A percentile compares a stretch with the other conserved stretches of the same genome.
Conservation (phyloP, 2,113 vertebrate genomes). For the Sardina pilchardus region DNA sequence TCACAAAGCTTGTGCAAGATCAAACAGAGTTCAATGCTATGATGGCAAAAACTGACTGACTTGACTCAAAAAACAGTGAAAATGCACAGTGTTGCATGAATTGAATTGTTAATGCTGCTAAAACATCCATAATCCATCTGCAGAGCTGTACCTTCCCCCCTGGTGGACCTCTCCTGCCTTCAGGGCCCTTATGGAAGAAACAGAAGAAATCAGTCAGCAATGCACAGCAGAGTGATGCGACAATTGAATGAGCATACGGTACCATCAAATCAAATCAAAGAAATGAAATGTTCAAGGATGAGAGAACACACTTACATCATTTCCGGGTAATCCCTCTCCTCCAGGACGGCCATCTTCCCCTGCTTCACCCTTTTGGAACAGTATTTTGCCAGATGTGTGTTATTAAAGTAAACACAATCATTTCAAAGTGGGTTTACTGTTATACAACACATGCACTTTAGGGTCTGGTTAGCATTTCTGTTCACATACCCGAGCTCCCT, state of each 20-base stretch:
- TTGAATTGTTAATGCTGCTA: not conserved
- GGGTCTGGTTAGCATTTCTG: not conserved
- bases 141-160: constrained; percentile 55
- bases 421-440: not conserved
- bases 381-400: not conserved
- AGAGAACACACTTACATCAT: constrained; percentile 56
- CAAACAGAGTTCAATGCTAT: no score
- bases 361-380: constrained; percentile 55
- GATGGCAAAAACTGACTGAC: no score
- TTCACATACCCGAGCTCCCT: constrained; percentile 49
- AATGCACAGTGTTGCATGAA: no score
- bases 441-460: not conserved
- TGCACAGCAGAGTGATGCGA: not conserved
- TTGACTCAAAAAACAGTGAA: no score
- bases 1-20: no score
- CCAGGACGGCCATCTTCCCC: constrained; percentile 60
- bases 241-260: not conserved
- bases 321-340: constrained; percentile 51
- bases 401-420: not conserved
- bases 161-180: constrained; percentile 57
- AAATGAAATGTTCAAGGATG: not conserved
- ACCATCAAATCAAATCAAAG: not conserved
- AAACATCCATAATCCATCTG: not conserved
- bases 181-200: constrained; percentile 55
- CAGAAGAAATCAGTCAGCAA: not conserved